phyloP scores from a whole-genome alignment of 1,140 invertebrate genomes.

The Dendrolimus kikuchii region DNA sequence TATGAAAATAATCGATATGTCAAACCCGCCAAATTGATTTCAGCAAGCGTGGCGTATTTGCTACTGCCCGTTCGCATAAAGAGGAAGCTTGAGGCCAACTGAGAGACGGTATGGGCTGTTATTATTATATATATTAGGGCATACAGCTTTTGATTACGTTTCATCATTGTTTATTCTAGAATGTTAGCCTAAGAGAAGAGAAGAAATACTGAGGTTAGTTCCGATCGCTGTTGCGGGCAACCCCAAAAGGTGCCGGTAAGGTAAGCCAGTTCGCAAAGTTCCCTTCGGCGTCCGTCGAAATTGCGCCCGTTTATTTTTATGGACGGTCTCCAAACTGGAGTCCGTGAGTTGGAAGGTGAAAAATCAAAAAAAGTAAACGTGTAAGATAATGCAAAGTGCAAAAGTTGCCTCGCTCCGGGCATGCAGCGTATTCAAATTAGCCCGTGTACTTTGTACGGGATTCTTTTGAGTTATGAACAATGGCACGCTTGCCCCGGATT shows the following conservation, averaged over 20 bases:
- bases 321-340: slow-evolving; percentile 2
- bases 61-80: no score
- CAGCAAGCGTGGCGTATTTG: no score
- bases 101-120: no score
- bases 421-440: slow-evolving; percentile 2
- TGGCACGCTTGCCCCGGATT: neutral
- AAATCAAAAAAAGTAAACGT: slow-evolving; percentile 1
- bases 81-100: no score
- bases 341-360: neutral
- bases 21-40: no score
- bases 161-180: no score
- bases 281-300: neutral
- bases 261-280: neutral
- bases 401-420: neutral
- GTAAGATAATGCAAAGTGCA: slow-evolving; percentile 2
- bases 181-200: no score
- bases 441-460: neutral
- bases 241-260: neutral
- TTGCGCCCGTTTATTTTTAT: slow-evolving; percentile 1
- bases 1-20: no score
- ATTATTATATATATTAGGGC: no score
- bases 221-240: no score
- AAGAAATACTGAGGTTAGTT: no score
- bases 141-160: no score
- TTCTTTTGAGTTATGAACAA: neutral